These are phyloP conservation scores for Diadegma fenestrale DNA, from an alignment of 2,888 invertebrate genomes.

Conservation along the genomic window DNA sequence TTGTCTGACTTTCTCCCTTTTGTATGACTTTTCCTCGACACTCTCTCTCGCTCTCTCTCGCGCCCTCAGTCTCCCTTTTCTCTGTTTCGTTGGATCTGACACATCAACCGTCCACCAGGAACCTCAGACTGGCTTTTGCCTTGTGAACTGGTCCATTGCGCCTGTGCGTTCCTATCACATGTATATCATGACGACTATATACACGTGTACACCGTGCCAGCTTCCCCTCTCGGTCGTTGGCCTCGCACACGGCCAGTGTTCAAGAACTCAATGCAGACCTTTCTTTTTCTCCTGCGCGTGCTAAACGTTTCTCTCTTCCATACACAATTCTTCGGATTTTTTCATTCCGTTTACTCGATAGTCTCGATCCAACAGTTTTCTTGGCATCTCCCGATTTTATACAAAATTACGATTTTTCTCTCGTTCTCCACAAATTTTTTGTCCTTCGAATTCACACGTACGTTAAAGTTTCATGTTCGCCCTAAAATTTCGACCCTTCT, in stretches of 20 bases:
- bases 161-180: slow-evolving; percentile 59
- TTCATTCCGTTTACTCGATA: slow-evolving; percentile 13
- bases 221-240: slow-evolving; percentile 61
- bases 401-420: neutral
- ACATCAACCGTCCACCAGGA: slow-evolving; percentile 54
- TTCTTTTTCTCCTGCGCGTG: slow-evolving; percentile 2
- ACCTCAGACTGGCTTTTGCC: slow-evolving; percentile 54
- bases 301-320: slow-evolving; percentile 27
- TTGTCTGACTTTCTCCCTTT: neutral
- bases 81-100: slow-evolving; percentile 53
- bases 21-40: neutral
- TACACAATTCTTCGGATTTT: slow-evolving; percentile 9
- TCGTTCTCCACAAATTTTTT: neutral
- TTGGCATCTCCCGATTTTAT: neutral
- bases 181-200: slow-evolving; percentile 10
- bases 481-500: neutral
- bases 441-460: neutral
- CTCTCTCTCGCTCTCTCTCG: slow-evolving; percentile 22
- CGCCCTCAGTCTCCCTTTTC: slow-evolving; percentile 9
- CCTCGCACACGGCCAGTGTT: slow-evolving; percentile 43
- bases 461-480: neutral
- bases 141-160: slow-evolving; percentile 51
- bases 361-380: neutral
- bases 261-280: slow-evolving; percentile 45
- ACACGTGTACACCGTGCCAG: slow-evolving; percentile 1